Evolutionary conservation across 2,888 invertebrate genomes (phyloP), one percentile per base, ranked within the genome.

Genomic region (Lottia gigantea): DNA sequence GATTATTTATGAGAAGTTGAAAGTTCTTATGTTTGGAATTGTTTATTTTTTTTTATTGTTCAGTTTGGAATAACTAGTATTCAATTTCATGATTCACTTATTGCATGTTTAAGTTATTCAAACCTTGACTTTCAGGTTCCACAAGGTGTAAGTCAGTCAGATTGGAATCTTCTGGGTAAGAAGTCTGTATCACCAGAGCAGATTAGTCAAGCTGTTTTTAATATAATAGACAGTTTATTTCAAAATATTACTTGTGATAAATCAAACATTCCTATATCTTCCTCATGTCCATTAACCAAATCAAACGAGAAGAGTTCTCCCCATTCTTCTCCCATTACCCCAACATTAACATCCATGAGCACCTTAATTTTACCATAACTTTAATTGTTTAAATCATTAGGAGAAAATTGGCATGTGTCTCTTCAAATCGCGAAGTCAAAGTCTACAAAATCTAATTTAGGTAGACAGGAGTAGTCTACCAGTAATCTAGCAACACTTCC

Each of bases 161-260:
- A 84, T 55, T 85, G 85, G 84, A 70, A 77, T 19, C 71, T 79
- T 6, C 72, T 85, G 19, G 77, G 74, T 19, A 71, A 79, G 25
- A 72, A 64, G 46, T 70, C 75, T 12, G 77, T 78, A 11, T 70
- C 81, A 0, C 76, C 80, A 2, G 76, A 78, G 46, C 77, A 76
- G 15, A 77, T 85, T 16, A 82, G 83, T 6, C 74, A 79, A 73
- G 78, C 81, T 40, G 82, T 85, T 46, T 74, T 82, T 8, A 75
- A 76, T 47, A 80, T 85, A 15, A 66, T 79, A 45, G 64, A 71
- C 19, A 68, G 71, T 55, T 70, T 78, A 15, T 66, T 76, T 49
- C 49, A 55, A 14, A 76, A 62, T 16, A 64, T 73, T 55, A 64
- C 47, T 3, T 64, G 62, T 61, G 70, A 74, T 31, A 69, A 66